phyloP scores from a whole-genome alignment of 2,797 vertebrate genomes.

The Sebastolobus altivelis region DNA sequence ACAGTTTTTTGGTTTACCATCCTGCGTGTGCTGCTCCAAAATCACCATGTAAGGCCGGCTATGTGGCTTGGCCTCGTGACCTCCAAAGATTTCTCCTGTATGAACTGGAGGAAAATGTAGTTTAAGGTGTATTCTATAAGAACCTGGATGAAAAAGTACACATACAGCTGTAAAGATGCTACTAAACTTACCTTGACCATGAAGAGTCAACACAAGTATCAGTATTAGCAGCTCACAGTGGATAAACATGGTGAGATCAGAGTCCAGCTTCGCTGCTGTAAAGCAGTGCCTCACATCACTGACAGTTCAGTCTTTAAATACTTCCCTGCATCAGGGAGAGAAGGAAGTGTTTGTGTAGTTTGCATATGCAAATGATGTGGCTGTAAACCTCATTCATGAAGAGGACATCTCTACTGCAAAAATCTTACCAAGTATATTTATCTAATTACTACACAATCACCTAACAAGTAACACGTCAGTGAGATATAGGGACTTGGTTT shows the following conservation, averaged over 20 bases:
- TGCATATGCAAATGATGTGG: conserved; percentile 19
- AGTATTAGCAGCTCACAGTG: conserved; percentile 12
- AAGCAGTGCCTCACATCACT: conserved; percentile 5
- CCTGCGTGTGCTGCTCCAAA: rapidly evolving
- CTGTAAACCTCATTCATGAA: not conserved
- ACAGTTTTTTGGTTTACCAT: rapidly evolving
- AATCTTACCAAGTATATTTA: not conserved
- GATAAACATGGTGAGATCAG: conserved; percentile 53
- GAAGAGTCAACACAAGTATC: conserved; percentile 33
- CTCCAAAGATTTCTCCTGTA: conserved; percentile 53
- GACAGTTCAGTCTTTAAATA: conserved; percentile 7
- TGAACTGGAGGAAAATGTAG: conserved; percentile 7
- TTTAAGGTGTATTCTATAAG: not conserved
- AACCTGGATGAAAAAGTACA: not conserved
- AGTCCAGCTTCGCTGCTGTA: conserved; percentile 15
- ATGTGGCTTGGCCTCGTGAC: conserved; percentile 32
- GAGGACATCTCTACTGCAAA: not conserved
- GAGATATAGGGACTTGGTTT: not conserved
- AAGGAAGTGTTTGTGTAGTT: conserved; percentile 15
- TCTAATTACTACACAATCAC: not conserved
- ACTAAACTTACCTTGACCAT: conserved; percentile 39
- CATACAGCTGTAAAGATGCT: conserved; percentile 1
- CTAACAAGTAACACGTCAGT: not conserved
- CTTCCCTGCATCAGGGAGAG: not conserved
- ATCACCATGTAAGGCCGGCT: conserved; percentile 76